A percentile compares a stretch with the other conserved stretches of the same genome.
These are phyloP conservation scores for Oscarella lobularis DNA, from an alignment of 37 sponge, comb jelly and placozoan species.

Conservation along the genomic window DNA sequence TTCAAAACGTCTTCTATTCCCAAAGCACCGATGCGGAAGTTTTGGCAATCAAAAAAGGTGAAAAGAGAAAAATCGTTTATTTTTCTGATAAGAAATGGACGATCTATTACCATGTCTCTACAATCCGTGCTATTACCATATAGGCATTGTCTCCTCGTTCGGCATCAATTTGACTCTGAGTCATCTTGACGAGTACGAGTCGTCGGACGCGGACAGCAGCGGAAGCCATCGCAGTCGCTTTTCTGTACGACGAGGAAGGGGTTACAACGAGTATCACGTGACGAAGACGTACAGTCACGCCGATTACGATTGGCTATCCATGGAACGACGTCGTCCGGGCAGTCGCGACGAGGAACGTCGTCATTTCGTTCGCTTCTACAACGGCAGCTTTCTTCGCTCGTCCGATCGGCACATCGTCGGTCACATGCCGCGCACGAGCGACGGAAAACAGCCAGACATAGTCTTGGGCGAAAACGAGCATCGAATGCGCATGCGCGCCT, in stretches of 20 bases:
- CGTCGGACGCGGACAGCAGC: background rate
- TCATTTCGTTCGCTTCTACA: background rate
- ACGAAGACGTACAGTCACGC: background rate
- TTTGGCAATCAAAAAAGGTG: background rate
- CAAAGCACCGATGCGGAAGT: background rate
- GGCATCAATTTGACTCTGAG: background rate
- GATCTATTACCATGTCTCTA: too few species aligned
- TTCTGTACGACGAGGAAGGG: background rate
- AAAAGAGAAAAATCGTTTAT: too few species aligned
- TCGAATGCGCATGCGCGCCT: too few species aligned
- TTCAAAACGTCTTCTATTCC: background rate
- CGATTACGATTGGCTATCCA: background rate
- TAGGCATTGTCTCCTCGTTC: background rate
- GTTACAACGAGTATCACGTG: background rate
- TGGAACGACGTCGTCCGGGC: background rate
- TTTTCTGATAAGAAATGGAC: too few species aligned
- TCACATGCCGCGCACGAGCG: background rate
- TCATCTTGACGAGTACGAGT: background rate
- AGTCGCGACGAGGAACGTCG: background rate
- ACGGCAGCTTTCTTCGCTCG: background rate
- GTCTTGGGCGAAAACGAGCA: too few species aligned
- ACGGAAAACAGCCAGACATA: too few species aligned
- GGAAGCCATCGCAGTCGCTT: background rate
- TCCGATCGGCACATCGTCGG: background rate
- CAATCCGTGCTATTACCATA: too few species aligned